Conservation (phyloP, 2,888 invertebrate species). For the Calliopum simillimum region DNA sequence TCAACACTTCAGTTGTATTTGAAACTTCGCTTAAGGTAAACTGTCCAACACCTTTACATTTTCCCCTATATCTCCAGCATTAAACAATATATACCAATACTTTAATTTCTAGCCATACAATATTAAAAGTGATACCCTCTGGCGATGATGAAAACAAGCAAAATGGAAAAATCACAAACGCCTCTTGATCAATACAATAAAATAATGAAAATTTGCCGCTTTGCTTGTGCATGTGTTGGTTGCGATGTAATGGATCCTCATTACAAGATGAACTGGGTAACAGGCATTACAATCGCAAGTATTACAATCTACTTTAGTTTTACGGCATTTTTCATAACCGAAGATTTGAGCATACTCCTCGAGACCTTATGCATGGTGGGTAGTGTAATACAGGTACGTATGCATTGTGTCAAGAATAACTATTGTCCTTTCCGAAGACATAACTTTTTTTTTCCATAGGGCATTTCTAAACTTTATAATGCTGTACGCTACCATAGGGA, state of each 20-base stretch:
- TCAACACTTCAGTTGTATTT: too few species aligned
- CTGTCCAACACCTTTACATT: too few species aligned
- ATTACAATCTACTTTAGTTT: slow-evolving; percentile 26
- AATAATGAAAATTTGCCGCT: neutral
- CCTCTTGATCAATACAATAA: neutral
- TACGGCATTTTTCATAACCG: slow-evolving; percentile 25
- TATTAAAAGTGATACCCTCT: too few species aligned
- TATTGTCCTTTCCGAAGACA: too few species aligned
- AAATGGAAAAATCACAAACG: neutral
- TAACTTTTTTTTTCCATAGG: neutral
- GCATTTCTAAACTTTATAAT: neutral
- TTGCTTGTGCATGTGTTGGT: neutral
- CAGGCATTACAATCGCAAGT: neutral
- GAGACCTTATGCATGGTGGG: slow-evolving; percentile 39
- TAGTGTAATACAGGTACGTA: slow-evolving; percentile 16
- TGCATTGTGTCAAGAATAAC: neutral
- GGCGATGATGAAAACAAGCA: neutral
- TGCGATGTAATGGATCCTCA: slow-evolving; percentile 27
- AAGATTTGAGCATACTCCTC: slow-evolving; percentile 23
- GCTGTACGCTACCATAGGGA: neutral
- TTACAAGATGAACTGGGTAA: slow-evolving; percentile 12
- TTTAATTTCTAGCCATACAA: too few species aligned
- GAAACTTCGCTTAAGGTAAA: too few species aligned
- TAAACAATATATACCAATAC: too few species aligned
- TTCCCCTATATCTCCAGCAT: too few species aligned